Base-by-base conservation (phyloP, 2,888 invertebrate species). In the Crioceris asparagi region DNA sequence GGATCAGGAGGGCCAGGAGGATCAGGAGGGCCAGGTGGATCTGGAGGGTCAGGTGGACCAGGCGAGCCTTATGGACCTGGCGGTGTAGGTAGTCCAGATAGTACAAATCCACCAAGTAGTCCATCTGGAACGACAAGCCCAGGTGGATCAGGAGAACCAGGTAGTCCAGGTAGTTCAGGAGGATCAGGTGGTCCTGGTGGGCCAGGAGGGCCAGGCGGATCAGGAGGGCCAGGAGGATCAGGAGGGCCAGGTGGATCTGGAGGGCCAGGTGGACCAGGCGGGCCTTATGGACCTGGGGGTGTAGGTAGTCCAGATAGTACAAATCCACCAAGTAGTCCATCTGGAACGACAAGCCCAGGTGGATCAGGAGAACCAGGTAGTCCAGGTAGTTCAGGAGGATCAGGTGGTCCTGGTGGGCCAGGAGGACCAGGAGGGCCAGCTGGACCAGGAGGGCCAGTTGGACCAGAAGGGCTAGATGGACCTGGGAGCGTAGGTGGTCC, bases 21-120 rank as follows among this genome's bases (percentile, higher is more conserved):
- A 33, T 1, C 35, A 40, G 19, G 47, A 23, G 1, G 41, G 17
- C 16, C 31, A 8, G 8, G n/a, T 19, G 16, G 32, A 29, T 23
- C 39, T 37, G 15, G 32, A 14, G 38, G 39, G 34, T 32, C 23
- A 11, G 36, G 33, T 31, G 17, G 31, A 25, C 23, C 33, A 30
- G 21, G 29, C n/a, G 29, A n/a, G 32, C 26, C 42, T 29, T 29
- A 35, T 11, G 17, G 33, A 17, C 38, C 43, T 14, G 46, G 40
- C 6, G 43, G 29, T 36, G 8, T 42, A 41, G 33, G 36, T 35
- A 29, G 5, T 7, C 15, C 32, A 40, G 26, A 32, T 35, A 37
- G 23, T 18, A 10, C 8, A 8, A 17, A n/a, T 12, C 12, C 11
- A 4, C 2, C 25, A 32, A 31, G 10, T 33, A 38, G 25, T n/a